phyloP scores from a whole-genome alignment of 2,797 vertebrate genomes.

The Nannoperca obscura region DNA sequence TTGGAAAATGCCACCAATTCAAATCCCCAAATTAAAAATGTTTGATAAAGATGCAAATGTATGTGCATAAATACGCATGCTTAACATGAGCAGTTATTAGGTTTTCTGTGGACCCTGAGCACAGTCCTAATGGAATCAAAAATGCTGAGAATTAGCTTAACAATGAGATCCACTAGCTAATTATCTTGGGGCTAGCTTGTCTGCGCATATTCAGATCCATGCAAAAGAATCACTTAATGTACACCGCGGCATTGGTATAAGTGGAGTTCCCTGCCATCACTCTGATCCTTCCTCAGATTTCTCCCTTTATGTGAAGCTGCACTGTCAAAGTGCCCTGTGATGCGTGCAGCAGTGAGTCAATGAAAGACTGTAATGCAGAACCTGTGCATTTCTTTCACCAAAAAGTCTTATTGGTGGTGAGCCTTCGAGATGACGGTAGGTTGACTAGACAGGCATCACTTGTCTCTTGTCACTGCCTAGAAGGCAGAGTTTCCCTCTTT shows the following conservation, averaged over 20 bases:
- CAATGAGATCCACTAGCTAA: conserved; percentile 71
- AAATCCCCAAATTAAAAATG: conserved; percentile 80
- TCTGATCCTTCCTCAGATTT: conserved; percentile 42
- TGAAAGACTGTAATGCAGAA: conserved; percentile 59
- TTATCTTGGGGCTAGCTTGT: conserved; percentile 53
- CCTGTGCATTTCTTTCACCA: conserved; percentile 37
- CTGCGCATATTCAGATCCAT: conserved; percentile 32
- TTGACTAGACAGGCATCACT: conserved; percentile 66
- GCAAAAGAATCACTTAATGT: conserved; percentile 44
- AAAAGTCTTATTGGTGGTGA: conserved; percentile 55
- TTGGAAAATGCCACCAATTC: conserved; percentile 75
- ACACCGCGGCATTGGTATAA: conserved; percentile 20
- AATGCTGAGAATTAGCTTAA: conserved; percentile 72
- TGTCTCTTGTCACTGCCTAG: conserved; percentile 62
- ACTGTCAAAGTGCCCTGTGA: conserved; percentile 43
- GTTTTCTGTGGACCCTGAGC: conserved; percentile 68
- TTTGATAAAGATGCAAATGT: conserved; percentile 87
- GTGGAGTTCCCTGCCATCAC: conserved; percentile 11
- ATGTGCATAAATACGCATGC: conserved; percentile 82
- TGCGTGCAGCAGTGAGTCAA: conserved; percentile 49
- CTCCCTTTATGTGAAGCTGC: conserved; percentile 35
- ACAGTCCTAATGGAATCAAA: conserved; percentile 76
- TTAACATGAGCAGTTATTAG: conserved; percentile 74
- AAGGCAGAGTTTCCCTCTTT: conserved; percentile 57
- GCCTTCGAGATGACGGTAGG: conserved; percentile 52